Evolutionary conservation across 2,888 invertebrate genomes (phyloP).

Genomic region (Eustalomyia histrio): DNA sequence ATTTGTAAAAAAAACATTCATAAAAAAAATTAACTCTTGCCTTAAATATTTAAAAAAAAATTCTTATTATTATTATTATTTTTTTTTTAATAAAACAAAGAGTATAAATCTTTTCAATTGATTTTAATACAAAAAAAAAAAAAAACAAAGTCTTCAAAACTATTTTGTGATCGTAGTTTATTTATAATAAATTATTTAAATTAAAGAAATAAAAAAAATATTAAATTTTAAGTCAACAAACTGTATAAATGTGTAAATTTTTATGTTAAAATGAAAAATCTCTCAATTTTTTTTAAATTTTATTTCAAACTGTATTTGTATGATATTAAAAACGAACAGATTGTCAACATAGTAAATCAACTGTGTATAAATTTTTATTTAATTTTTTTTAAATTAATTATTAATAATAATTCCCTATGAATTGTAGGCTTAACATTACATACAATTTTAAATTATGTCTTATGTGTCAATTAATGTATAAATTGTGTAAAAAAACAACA

Average conservation of each 20-base stretch:
- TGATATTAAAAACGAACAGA: conserved; percentile 38
- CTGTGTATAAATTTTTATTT: conserved; percentile 45
- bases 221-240: conserved; percentile 53
- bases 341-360: conserved; percentile 48
- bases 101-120: conserved; percentile 9
- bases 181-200: conserved; percentile 65
- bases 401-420: conserved; percentile 48
- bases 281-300: conserved; percentile 3
- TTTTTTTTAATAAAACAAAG: conserved; percentile 12
- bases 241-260: conserved; percentile 63
- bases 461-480: conserved; percentile 66
- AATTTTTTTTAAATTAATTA: conserved; percentile 28
- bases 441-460: conserved; percentile 57
- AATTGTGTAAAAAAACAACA: conserved; percentile 57
- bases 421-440: conserved; percentile 56
- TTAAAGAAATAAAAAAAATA: conserved; percentile 28
- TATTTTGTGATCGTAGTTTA: conserved; percentile 64
- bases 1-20: background rate
- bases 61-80: no score
- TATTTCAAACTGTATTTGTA: conserved; percentile 36
- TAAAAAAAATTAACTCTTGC: conserved; percentile 29
- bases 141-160: conserved; percentile 62
- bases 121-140: conserved; percentile 25
- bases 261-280: conserved; percentile 45
- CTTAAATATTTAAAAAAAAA: conserved; percentile 22